Evolutionary conservation across 2,888 invertebrate genomes (phyloP), one percentile per base, ranked within the genome.

Genomic region (Leucania comma): DNA sequence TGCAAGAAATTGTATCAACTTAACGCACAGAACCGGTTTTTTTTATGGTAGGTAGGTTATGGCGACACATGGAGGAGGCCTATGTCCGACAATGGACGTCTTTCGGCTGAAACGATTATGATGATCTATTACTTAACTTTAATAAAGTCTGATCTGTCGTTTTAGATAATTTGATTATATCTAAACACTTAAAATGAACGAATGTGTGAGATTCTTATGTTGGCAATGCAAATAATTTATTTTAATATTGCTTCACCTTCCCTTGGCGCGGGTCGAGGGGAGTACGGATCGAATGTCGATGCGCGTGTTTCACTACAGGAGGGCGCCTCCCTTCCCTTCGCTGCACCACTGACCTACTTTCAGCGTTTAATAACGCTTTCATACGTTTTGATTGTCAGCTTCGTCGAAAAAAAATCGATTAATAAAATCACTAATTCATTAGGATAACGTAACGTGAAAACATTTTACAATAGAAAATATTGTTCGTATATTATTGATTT

Each of bases 301-400:
- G 75, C 74, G 82, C 85, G 80, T 75, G 80, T 81, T 76, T 75
- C 72, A 69, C 75, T 87, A 81, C 85, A 83, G 88, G 86, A 87
- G 90, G 90, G 88, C 81, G 83, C 77, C 90, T 75, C 86, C 87
- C 85, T 80, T 88, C 90, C 91, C 92, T 86, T 86, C 87, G 84
- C 88, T 95, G 95, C 95, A 95, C 93, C 91, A 93, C 88, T 95
- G 94, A 95, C 95, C 95, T 88, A 95, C 84, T 93, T 95, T 88
- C 89, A 84, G 87, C 78, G 60, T 70, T 80, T 68, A 68, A 86
- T 86, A 82, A 80, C 78, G 77, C 78, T 78, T 62, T 78, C 54
- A 70, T 72, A 65, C 46, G 56, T 57, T 57, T 50, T 66, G 54
- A 24, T 65, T 69, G 35, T 35, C 50, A 62, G 29, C 70, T 68